These are phyloP conservation scores for Apistogramma diplotaenia DNA, from an alignment of 2,113 vertebrate species.

Conservation along the genomic window DNA sequence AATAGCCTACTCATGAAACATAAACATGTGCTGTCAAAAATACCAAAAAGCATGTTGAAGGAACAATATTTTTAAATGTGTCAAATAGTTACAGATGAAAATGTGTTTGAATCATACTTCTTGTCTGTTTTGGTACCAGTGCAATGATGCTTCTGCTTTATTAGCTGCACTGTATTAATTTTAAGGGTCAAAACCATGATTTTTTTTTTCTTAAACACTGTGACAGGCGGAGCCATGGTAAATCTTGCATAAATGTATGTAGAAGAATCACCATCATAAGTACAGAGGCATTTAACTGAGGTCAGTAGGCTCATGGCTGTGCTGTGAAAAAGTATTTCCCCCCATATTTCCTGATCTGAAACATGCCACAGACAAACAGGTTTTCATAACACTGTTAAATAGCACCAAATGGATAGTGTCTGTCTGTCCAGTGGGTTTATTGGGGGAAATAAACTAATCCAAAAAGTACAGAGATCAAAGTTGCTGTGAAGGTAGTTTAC, in stretches of 20 bases:
- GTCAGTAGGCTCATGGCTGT: background rate
- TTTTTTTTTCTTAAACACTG: background rate
- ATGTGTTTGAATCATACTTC: background rate
- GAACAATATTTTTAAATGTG: background rate
- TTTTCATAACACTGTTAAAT: background rate
- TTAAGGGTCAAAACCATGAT: background rate
- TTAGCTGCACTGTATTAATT: no score
- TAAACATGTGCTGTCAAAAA: background rate
- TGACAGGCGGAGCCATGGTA: background rate
- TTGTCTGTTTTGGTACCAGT: background rate
- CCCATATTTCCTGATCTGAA: background rate
- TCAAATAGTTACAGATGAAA: background rate
- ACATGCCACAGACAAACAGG: background rate
- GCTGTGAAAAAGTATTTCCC: background rate
- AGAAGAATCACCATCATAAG: background rate
- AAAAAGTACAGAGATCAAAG: background rate
- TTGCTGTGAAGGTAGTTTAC: constrained; percentile 1
- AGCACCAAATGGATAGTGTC: background rate
- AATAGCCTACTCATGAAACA: background rate
- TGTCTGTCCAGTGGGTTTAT: background rate
- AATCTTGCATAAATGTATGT: background rate
- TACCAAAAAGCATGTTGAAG: background rate
- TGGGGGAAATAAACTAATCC: background rate
- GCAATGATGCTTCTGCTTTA: background rate
- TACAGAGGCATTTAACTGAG: background rate